Evolutionary conservation across 2,113 vertebrate genomes (phyloP), one percentile per base, ranked within the genome.

Genomic region (Picathartes gymnocephalus): DNA sequence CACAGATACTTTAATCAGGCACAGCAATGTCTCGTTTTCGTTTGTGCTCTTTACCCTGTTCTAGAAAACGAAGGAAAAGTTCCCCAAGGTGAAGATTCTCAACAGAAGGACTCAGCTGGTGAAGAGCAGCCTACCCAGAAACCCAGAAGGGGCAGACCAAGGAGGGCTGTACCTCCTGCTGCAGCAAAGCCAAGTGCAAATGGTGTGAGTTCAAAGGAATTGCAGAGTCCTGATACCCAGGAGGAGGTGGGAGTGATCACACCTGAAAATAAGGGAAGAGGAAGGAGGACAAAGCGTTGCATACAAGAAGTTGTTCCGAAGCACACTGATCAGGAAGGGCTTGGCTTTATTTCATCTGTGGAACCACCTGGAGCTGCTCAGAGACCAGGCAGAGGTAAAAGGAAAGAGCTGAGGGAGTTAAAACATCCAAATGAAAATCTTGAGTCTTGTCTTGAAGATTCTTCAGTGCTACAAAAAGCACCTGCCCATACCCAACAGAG

Each of bases 381-480:
- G 72, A 96, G 94, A 86, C 12, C 64, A 25, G 56, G 68, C 24
- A 86, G 92, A 92, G 77, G 89, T 28, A 92, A 64, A 90, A 95
- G 48, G 45, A 81, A 70, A n/a, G 40, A 44, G 15, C 16, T 7
- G 1, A 44, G 50, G 23, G 90, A 90, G 40, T 37, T 56, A 45
- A 60, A 93, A 15, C 28, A 16, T 24, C 37, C 40, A 31, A 40
- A 57, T 51, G 92, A 68, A 53, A 57, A 23, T 23, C 37, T 27
- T 13, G 48, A 89, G 25, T n/a, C 56, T 64, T 30, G 31, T 61
- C 17, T 5, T 19, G 48, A 76, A 35, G 73, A 35, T 81, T 74
- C 61, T 53, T 69, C 78, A 50, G 58, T n/a, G 66, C 54, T 39
- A 6, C 65, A 3, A n/a, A n/a, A 81, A 72, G 44, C 61, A 51